Conservation (phyloP, 2,888 invertebrate species). For the Cheilosia vernalis region DNA sequence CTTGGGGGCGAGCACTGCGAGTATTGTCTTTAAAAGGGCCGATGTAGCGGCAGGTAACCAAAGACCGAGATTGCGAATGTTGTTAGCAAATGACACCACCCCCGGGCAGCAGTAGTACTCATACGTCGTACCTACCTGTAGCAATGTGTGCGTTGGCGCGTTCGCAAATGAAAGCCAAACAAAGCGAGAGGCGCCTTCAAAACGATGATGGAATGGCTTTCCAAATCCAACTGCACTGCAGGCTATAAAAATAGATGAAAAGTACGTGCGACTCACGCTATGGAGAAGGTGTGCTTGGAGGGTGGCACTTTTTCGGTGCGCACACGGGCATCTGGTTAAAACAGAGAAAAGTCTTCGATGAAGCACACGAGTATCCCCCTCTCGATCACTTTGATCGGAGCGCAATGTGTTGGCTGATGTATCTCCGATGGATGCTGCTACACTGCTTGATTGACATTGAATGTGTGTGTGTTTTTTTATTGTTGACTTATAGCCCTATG, state of each 20-base stretch:
- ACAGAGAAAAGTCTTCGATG: constrained; percentile 20
- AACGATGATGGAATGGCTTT: constrained; percentile 54
- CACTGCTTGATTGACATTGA: constrained; percentile 65
- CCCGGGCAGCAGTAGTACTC: neutral
- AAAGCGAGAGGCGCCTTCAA: constrained; percentile 62
- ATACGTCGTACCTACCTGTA: no score
- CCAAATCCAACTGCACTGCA: constrained; percentile 26
- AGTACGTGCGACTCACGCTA: neutral
- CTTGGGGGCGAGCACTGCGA: neutral
- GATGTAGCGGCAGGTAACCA: constrained; percentile 38
- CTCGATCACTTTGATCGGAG: constrained; percentile 60
- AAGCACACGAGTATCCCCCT: constrained; percentile 6
- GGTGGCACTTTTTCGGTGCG: constrained; percentile 18
- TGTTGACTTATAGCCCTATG: constrained; percentile 28
- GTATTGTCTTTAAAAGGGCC: constrained; percentile 67
- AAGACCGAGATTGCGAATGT: constrained; percentile 52
- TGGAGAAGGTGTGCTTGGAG: constrained; percentile 30
- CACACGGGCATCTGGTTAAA: constrained; percentile 30
- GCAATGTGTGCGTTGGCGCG: neutral
- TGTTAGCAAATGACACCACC: constrained; percentile 44
- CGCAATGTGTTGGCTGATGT: constrained; percentile 56
- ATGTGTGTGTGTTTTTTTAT: constrained; percentile 20
- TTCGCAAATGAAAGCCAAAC: constrained; percentile 48
- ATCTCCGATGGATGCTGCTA: constrained; percentile 12
- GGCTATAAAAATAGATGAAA: constrained; percentile 20